Conservation (phyloP, 2,888 invertebrate species). For the Heliconius sara region DNA sequence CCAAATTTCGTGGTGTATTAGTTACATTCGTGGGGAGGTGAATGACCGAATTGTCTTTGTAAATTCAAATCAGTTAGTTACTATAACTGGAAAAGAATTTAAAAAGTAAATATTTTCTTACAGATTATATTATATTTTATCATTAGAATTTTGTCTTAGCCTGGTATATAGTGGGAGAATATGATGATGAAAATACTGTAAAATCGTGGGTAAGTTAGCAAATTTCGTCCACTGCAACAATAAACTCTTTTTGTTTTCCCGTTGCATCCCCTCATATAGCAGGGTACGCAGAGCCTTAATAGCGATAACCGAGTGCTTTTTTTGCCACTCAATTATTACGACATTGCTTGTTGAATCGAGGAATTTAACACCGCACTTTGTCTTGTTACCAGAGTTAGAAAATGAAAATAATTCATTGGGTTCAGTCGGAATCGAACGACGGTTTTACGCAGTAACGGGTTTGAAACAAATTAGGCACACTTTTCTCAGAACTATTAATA, state of each 20-base stretch:
- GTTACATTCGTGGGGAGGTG: neutral
- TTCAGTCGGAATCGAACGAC: neutral
- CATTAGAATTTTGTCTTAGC: too few relatives aligned
- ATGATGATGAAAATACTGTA: too few relatives aligned
- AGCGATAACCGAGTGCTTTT: too few relatives aligned
- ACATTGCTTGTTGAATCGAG: too few relatives aligned
- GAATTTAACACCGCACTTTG: neutral
- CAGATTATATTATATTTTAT: neutral
- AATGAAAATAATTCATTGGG: neutral
- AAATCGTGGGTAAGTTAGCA: too few relatives aligned
- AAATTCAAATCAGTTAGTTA: neutral
- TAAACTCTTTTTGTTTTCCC: too few relatives aligned
- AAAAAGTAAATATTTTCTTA: neutral
- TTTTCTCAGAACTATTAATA: neutral
- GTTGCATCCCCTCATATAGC: too few relatives aligned
- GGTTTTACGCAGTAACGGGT: neutral
- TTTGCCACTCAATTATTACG: too few relatives aligned
- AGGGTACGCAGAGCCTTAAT: too few relatives aligned
- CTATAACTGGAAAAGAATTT: neutral
- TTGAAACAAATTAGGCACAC: neutral
- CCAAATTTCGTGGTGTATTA: neutral
- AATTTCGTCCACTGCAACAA: too few relatives aligned
- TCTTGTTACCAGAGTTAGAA: neutral
- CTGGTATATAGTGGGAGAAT: too few relatives aligned
- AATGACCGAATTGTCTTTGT: slow-evolving; percentile 5